Evolutionary conservation across 2,113 vertebrate species (phyloP), one percentile per base, ranked within the genome.

Genomic region (Ophiodon elongatus): DNA sequence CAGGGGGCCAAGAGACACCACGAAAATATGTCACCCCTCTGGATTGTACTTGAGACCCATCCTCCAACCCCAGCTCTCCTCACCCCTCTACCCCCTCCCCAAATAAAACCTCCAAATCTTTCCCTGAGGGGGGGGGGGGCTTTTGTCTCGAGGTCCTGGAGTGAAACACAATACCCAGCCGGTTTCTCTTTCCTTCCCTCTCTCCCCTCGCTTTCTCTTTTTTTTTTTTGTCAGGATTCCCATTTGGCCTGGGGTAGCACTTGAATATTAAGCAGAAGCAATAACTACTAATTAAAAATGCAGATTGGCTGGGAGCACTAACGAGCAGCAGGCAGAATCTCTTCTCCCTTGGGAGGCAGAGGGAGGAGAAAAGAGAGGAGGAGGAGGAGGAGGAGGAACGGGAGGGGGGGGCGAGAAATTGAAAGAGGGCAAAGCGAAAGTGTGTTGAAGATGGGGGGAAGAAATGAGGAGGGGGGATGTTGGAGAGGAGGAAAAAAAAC

Each of bases 211-310:
- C 82, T 54, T 64, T 78, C 72, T 83, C 86, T 88, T 89, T 90
- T 93, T 90, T 92, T 90, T 93, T 90, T 92, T 87, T 91, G 89
- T 94, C 90, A 95, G 94, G 95, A 95, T 95, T 96, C 95, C 95
- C 95, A 96, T 95, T 96, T 96, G 94, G 95, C 95, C 95, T 73
- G 90, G 90, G 94, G 95, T 94, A 93, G 94, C 95, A 95, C 94
- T 95, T 96, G 95, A 95, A 96, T 96, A 96, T 96, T 96, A 96
- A 96, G 95, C 95, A 96, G 94, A 95, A 93, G 95, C 95, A 96
- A 96, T 95, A 96, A 96, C 95, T 92, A 94, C 95, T 96, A 96
- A 96, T 96, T 96, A 96, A 96, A 96, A 95, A 96, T 96, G 95
- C 95, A 95, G 95, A 96, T 96, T 95, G 95, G 94, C 95, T 96